Base-by-base conservation (phyloP, 2,113 vertebrate genomes). In the Xenopus tropicalis region DNA sequence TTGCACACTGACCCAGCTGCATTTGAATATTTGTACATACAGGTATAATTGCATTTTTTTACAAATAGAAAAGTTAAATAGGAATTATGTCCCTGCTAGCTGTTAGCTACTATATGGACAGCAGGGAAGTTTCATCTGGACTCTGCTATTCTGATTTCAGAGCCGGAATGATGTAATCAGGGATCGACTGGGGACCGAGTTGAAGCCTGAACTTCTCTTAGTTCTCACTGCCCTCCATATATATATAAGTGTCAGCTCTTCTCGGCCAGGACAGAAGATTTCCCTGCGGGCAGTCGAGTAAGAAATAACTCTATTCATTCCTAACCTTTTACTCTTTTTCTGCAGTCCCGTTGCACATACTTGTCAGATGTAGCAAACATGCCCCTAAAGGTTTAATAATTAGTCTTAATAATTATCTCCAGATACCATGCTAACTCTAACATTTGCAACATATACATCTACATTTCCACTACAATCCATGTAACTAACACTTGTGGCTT, bases 221-320 rank as follows among this genome's bases (percentile, higher is more conserved):
- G 90, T 90, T 79, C 83, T 99, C 82, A 94, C 95, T 57, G 97
- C 97, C 12, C 93, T 99, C 57, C 96, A 98, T 83, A 97, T 99
- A 84, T 97, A 94, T 88, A 99, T 99, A 91, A 98, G 96, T 0
- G 95, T 99, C 82, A 95, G 96, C 46, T 93, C 93, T 9, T 94
- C 97, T n/a, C 91, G 88, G 77, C 96, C 96, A 65, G 96, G 93
- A 90, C 96, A 98, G 90, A 99, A 98, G 89, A 95, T 99, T 73
- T 98, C 96, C 7, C 95, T 99, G 77, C 98, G 98, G 86, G 95
- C 95, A 0, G 96, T 99, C 25, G 97, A 99, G 96, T 98, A 91
- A 96, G 96, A 95, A 62, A 48, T 3, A 48, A 48, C 4, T 14
- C 5, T 48, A 10, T 48, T 44, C 13, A 44, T 13, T 48, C 16